Conservation (phyloP, 2,797 vertebrate genomes). For the Atherinosoma microstoma region DNA sequence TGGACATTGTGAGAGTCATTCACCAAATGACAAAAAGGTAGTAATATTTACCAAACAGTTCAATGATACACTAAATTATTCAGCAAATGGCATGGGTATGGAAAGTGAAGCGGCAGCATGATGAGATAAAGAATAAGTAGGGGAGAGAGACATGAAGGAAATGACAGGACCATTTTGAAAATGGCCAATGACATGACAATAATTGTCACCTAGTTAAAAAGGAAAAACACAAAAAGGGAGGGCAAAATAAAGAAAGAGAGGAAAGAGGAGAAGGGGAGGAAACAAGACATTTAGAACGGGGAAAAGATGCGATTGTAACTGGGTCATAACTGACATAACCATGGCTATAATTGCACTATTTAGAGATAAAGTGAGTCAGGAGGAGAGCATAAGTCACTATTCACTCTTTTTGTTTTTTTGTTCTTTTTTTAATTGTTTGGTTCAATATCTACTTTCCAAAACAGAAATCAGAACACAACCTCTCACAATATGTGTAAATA, state of each 20-base stretch:
- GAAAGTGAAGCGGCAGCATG: constrained; percentile 28
- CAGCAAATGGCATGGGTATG: constrained; percentile 49
- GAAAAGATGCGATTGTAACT: constrained; percentile 48
- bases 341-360: constrained; percentile 48
- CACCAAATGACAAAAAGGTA: constrained; percentile 60
- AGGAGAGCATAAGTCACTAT: constrained; percentile 31
- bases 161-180: constrained; percentile 50
- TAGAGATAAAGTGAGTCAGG: constrained; percentile 12
- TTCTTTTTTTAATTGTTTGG: constrained; percentile 38
- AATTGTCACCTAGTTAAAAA: constrained; percentile 46
- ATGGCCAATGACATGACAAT: constrained; percentile 51
- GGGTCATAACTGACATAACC: constrained; percentile 57
- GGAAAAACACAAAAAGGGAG: constrained; percentile 15
- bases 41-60: constrained; percentile 65
- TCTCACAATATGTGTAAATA: too few relatives aligned
- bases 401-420: constrained; percentile 57
- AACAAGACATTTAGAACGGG: background rate
- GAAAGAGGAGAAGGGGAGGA: background rate
- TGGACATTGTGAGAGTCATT: constrained; percentile 61
- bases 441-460: too few relatives aligned
- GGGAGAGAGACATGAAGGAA: background rate
- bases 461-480: too few relatives aligned
- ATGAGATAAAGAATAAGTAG: constrained; percentile 45
- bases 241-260: background rate
- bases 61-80: constrained; percentile 66